Evolutionary conservation across 2,888 invertebrate genomes (phyloP).

Genomic region (Acanthosepion pharaonis): DNA sequence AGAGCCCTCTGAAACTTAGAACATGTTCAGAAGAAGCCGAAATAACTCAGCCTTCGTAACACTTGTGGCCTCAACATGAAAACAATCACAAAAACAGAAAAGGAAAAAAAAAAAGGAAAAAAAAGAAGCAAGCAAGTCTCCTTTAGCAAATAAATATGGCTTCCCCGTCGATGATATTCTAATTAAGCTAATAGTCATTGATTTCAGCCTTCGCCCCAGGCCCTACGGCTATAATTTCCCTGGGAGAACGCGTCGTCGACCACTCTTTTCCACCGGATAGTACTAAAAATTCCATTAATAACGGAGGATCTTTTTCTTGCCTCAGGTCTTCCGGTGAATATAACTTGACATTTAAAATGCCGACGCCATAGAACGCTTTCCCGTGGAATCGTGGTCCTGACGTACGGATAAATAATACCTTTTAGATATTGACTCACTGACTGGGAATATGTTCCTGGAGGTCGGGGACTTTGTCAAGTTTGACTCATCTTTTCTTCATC

Average conservation of each 20-base stretch:
- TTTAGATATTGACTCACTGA: too few species aligned
- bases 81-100: neutral
- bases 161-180: neutral
- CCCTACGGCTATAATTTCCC: neutral
- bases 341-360: too few species aligned
- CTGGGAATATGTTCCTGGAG: too few species aligned
- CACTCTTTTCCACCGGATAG: neutral
- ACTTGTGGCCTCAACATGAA: too few species aligned
- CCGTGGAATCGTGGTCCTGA: too few species aligned
- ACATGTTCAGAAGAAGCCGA: too few species aligned
- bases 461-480: too few species aligned
- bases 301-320: neutral
- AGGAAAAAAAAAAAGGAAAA: neutral
- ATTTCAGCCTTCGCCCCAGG: neutral
- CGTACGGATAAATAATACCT: too few species aligned
- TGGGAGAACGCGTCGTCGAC: neutral
- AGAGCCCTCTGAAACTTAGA: too few species aligned
- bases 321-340: neutral
- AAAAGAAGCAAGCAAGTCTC: neutral
- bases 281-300: conserved; percentile 33
- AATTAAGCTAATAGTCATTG: conserved; percentile 9
- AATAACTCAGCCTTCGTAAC: too few species aligned
- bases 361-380: too few species aligned
- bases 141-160: conserved; percentile 2
- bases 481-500: too few species aligned